Conservation (phyloP, 35 echinoderm and acorn worm species). For the Amphiura filiformis region DNA sequence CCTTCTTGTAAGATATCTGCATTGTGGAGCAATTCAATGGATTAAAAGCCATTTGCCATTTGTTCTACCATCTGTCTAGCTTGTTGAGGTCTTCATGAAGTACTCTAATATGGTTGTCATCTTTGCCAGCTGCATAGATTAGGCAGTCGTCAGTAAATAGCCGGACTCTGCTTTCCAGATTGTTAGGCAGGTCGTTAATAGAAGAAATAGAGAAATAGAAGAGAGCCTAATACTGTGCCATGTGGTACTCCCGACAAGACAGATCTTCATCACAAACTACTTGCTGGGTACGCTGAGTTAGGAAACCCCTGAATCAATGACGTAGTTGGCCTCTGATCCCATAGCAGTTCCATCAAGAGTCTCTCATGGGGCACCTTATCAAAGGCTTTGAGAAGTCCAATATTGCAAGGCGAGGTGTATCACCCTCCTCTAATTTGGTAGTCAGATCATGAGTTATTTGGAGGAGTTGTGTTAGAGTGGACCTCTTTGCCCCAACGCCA, state of each 20-base stretch:
- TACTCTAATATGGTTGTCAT: no score
- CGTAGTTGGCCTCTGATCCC: conserved; percentile 9
- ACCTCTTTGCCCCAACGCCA: conserved; percentile 24
- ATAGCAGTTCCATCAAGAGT: no score
- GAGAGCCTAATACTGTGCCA: not conserved
- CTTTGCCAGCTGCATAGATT: no score
- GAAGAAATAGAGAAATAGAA: not conserved
- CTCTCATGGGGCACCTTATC: no score
- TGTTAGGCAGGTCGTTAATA: not conserved
- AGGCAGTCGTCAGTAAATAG: conserved; percentile 2
- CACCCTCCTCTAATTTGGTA: conserved; percentile 2
- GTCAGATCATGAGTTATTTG: conserved; percentile 18
- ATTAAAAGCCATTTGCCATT: no score
- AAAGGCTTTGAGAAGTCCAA: conserved; percentile 31
- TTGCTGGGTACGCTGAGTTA: conserved; percentile 37
- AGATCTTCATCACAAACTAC: not conserved
- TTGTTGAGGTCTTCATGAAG: no score
- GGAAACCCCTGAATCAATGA: conserved; percentile 35
- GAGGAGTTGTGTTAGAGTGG: not conserved
- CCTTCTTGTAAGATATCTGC: no score
- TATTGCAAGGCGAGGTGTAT: conserved; percentile 17
- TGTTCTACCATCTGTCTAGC: no score
- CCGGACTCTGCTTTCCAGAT: not conserved
- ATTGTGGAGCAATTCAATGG: no score
- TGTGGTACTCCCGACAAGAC: conserved; percentile 3